phyloP scores from a whole-genome alignment of 2,888 invertebrate genomes.

The Elegia similella region DNA sequence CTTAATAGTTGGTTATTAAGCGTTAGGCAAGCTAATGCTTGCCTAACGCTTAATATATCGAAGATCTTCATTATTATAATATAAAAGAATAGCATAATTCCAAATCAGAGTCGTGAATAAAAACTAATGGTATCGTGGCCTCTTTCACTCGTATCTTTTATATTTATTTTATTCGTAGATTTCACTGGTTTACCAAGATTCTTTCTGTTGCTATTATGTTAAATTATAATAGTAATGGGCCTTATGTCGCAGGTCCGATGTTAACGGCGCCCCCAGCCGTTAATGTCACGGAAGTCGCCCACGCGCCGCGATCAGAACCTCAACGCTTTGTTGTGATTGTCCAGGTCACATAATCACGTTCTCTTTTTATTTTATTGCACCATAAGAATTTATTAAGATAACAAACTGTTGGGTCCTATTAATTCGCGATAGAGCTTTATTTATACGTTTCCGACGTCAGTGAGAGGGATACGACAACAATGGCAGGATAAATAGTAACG shows the following conservation, averaged over 20 bases:
- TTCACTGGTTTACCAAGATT: conserved; percentile 12
- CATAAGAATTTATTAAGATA: conserved; percentile 28
- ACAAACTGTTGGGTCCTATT: neutral
- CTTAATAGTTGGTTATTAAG: too few relatives aligned
- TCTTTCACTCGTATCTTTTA: conserved; percentile 17
- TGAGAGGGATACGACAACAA: too few relatives aligned
- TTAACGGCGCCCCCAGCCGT: conserved; percentile 40
- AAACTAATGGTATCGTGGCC: neutral
- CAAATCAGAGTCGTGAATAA: neutral
- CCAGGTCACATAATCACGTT: conserved; percentile 12
- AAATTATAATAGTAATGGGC: conserved; percentile 51
- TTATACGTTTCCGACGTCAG: neutral
- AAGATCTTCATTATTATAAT: too few relatives aligned
- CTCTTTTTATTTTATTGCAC: conserved; percentile 22
- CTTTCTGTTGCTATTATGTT: conserved; percentile 20
- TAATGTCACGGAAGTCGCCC: conserved; percentile 59
- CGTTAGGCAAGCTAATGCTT: too few relatives aligned
- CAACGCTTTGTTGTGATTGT: conserved; percentile 15
- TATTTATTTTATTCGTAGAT: conserved; percentile 20
- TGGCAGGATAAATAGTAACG: too few relatives aligned
- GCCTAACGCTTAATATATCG: too few relatives aligned
- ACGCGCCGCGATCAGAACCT: conserved; percentile 53
- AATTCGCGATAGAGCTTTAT: neutral
- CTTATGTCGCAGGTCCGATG: conserved; percentile 27
- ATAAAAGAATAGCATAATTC: neutral